Conservation (phyloP, 2,888 invertebrate genomes). For the Calameuta filiformis region DNA sequence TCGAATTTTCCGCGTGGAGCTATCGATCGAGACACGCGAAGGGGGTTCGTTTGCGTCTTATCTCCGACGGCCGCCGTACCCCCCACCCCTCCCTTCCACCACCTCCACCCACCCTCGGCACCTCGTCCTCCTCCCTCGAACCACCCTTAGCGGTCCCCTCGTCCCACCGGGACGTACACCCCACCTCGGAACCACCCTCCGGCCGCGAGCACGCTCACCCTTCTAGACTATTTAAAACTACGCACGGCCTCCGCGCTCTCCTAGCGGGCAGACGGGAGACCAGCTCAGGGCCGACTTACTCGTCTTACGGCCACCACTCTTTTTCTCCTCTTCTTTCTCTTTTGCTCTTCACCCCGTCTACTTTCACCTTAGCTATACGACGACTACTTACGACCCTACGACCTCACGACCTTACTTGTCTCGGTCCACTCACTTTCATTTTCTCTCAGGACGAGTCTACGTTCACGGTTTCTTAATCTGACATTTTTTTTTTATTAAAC, state of each 20-base stretch:
- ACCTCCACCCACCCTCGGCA: slow-evolving; percentile 16
- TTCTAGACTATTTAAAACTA: slow-evolving; percentile 64
- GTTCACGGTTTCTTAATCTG: neutral
- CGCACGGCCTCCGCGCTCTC: slow-evolving; percentile 44
- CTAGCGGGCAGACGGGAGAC: slow-evolving; percentile 21
- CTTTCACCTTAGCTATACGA: neutral
- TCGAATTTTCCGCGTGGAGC: slow-evolving; percentile 67
- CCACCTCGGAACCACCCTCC: slow-evolving; percentile 1
- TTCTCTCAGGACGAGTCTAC: neutral
- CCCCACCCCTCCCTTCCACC: slow-evolving; percentile 9
- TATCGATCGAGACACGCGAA: slow-evolving; percentile 64
- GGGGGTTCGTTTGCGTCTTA: slow-evolving; percentile 66
- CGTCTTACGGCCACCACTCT: slow-evolving; percentile 38
- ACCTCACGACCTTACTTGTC: neutral
- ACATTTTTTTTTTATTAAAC: neutral
- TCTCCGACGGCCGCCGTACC: slow-evolving; percentile 60
- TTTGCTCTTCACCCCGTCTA: neutral
- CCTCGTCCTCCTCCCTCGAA: slow-evolving; percentile 1
- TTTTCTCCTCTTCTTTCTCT: neutral
- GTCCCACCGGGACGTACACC: slow-evolving; percentile 15
- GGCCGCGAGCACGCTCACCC: slow-evolving; percentile 38
- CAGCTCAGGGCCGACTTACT: slow-evolving; percentile 50
- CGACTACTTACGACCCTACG: neutral
- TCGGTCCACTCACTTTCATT: neutral
- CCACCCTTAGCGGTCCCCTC: slow-evolving; percentile 26